Base-by-base conservation (phyloP, 2,888 invertebrate species). In the Lampropteryx suffumata region DNA sequence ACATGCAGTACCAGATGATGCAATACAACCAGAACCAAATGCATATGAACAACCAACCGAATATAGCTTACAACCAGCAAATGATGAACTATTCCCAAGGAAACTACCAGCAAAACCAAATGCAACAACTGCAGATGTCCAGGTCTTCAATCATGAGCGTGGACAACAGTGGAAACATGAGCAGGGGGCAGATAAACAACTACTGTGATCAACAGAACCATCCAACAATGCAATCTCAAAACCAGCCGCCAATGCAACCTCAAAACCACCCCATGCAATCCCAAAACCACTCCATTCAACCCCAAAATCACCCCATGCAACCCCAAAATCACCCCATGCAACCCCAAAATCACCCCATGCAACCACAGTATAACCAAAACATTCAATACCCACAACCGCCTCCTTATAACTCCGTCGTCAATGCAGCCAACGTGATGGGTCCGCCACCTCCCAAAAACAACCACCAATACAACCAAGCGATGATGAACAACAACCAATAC, bases 401-500 rank as follows among this genome's bases (percentile, higher is more conserved):
- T 5, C 80, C 88, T 0, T 85, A 84, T 64, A 87, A 86, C 52
- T 61, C 89, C 1, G 83, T 79, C 2, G 87, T 86, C 2, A 91
- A 90, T 49, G 77, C 82, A 47, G 75, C 76, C 0, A 87, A 87
- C 53, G 84, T 85, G 0, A 90, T 90, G 89, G 89, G 89, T 0
- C 89, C 89, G 7, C 89, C 89, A 1, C 86, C 88, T 28, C 90
- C 89, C 1, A 89, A 89, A 56, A 88, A 90, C 55, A 88, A 86
- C 53, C 89, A 90, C 35, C 88, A 88, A 39, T 89, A 87, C 61
- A 88, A 88, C 46, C 87, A 88, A 70, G 79, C 84, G 0, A 89
- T 89, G 86, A 81, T 87, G 79, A 89, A 88, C 56, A 88, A 84
- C 62, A 88, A 89, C 50, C 89, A 89, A 65, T 89, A 89, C 59